Evolutionary conservation across 2,888 invertebrate species (phyloP).

Genomic region (Drosophila colorata): DNA sequence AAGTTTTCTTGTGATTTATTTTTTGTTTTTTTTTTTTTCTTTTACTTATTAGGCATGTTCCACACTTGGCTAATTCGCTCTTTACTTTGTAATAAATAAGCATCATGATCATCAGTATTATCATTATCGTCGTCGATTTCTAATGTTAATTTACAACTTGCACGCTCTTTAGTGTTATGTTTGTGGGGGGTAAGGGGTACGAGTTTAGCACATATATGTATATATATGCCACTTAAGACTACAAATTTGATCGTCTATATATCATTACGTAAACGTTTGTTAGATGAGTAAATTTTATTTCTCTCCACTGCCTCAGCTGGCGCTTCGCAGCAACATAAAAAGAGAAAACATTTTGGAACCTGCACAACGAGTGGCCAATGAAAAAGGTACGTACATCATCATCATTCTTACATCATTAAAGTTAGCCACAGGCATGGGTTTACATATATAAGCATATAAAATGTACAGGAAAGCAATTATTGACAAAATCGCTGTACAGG

Average conservation of each 20-base stretch:
- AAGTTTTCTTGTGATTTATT: constrained; percentile 48
- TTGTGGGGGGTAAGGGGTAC: constrained; percentile 13
- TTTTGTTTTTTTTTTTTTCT: constrained; percentile 22
- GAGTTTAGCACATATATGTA: constrained; percentile 31
- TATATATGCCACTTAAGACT: constrained; percentile 62
- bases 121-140: constrained; percentile 42
- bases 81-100: constrained; percentile 60
- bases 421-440: constrained; percentile 30
- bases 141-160: constrained; percentile 71
- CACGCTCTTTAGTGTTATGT: constrained; percentile 38
- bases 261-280: constrained; percentile 55
- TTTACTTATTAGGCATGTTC: constrained; percentile 24
- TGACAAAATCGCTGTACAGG: constrained; percentile 63
- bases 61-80: constrained; percentile 11
- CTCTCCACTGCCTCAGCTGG: background rate
- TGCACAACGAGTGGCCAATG: constrained; percentile 55
- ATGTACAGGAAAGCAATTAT: constrained; percentile 63
- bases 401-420: constrained; percentile 30
- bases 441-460: constrained; percentile 54
- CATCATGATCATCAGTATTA: constrained; percentile 25
- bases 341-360: constrained; percentile 15
- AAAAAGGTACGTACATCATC: constrained; percentile 39
- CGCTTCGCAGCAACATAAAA: background rate
- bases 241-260: constrained; percentile 74
- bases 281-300: constrained; percentile 46